Conservation (phyloP, 2,888 invertebrate genomes). For the Mermis nigrescens region DNA sequence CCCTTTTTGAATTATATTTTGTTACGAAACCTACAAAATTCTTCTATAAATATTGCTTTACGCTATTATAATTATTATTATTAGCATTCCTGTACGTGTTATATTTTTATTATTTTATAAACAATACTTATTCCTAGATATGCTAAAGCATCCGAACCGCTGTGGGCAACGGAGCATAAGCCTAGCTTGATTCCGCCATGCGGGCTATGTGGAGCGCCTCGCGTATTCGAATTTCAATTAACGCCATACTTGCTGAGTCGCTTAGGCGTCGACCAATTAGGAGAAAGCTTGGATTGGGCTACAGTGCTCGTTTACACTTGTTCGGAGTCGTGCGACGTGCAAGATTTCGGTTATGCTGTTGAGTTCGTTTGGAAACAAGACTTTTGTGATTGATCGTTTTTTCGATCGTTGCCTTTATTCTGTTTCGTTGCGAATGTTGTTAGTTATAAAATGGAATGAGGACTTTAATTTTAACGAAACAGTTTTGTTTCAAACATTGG, state of each 20-base stretch:
- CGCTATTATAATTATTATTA: too few relatives aligned
- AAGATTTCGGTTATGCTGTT: slow-evolving; percentile 45
- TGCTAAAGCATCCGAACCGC: slow-evolving; percentile 52
- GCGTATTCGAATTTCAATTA: slow-evolving; percentile 80
- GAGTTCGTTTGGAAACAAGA: slow-evolving; percentile 75
- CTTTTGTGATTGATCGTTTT: too few relatives aligned
- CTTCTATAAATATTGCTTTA: too few relatives aligned
- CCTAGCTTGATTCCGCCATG: slow-evolving; percentile 46
- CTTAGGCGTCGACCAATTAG: slow-evolving; percentile 25
- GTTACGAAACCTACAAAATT: too few relatives aligned
- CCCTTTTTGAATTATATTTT: too few relatives aligned
- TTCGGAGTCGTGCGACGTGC: slow-evolving; percentile 48
- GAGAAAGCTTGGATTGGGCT: slow-evolving; percentile 60
- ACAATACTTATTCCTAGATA: slow-evolving; percentile 46
- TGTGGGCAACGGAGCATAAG: slow-evolving; percentile 51
- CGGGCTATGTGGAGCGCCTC: slow-evolving; percentile 51
- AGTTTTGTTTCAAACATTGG: too few relatives aligned
- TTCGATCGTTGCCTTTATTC: too few relatives aligned
- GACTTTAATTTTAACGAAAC: too few relatives aligned
- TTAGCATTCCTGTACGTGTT: too few relatives aligned
- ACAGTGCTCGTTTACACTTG: slow-evolving; percentile 68
- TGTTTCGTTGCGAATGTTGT: too few relatives aligned
- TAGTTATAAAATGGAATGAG: too few relatives aligned
- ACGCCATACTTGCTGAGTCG: slow-evolving; percentile 26
- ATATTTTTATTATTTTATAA: too few relatives aligned